These are phyloP conservation scores for Gymnorhina tibicen DNA, from an alignment of 2,113 vertebrate genomes.

Conservation along the genomic window DNA sequence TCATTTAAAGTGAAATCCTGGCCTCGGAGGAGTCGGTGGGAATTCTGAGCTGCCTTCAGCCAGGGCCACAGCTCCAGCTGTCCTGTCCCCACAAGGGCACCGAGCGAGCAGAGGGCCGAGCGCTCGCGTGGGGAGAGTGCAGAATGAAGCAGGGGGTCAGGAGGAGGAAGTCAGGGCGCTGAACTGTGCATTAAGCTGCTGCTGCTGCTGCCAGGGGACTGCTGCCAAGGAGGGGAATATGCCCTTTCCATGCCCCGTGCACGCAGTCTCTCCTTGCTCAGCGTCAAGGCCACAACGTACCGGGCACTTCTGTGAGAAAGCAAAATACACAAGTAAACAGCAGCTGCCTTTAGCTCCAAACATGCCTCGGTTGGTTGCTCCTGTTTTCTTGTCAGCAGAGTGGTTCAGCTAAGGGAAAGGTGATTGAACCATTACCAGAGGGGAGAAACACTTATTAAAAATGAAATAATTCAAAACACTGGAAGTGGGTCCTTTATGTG, in stretches of 20 bases:
- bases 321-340: neutral
- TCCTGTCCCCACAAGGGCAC: neutral
- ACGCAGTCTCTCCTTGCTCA: neutral
- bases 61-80: neutral
- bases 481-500: neutral
- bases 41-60: neutral
- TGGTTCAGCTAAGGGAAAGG: neutral
- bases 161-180: neutral
- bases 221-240: neutral
- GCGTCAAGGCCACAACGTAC: neutral
- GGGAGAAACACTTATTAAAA: neutral
- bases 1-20: neutral
- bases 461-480: neutral
- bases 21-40: fast-evolving
- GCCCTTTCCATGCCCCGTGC: neutral
- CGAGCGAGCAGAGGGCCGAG: fast-evolving
- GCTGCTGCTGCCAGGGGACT: neutral
- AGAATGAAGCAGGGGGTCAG: neutral
- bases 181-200: neutral
- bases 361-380: neutral
- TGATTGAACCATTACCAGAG: neutral
- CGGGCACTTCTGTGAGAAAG: neutral
- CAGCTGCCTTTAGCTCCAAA: neutral
- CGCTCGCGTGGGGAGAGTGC: fast-evolving
- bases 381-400: neutral